Evolutionary conservation across 2,888 invertebrate genomes (phyloP), one percentile per base, ranked within the genome.

Genomic region (Lingula anatina): DNA sequence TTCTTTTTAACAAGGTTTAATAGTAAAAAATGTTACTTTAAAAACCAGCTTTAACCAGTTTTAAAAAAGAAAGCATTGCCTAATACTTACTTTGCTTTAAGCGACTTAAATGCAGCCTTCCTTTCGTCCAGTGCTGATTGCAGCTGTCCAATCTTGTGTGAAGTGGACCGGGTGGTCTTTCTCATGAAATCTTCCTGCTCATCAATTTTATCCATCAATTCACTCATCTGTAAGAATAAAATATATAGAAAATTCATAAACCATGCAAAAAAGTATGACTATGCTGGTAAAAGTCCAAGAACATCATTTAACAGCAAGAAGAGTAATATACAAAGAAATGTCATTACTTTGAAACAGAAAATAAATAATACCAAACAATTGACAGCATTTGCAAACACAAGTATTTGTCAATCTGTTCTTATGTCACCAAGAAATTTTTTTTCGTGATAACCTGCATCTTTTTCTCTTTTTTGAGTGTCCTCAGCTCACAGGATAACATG

Each of bases 81-180:
- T 12, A 40, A 45, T 3, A 59, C 70, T 63, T 61, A 75, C 75
- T 73, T 76, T 23, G 74, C 62, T 43, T 69, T 68, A 37, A 75
- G 48, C 28, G 70, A 63, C 55, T 72, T 73, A 55, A 75, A 75
- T 41, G 75, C 62, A 26, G 64, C 57, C 53, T 72, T 74, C 47
- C 74, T 67, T 38, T 76, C 76, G 37, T 72, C 71, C 18, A 76
- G 53, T 21, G 71, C 64, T 36, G 66, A 64, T 38, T 75, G 73
- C 44, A 76, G 60, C 41, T 71, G 65, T 27, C 58, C 54, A 24
- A 76, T 63, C 48, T 72, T 68, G 9, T 66, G 58, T 3, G 61
- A 54, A 15, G 74, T 60, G 9, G 62, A 57, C 49, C 73, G 71
- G 55, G 24, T 70, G 25, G 71, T 62, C 51, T 68, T 64, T 41